Conservation (phyloP, 2,888 invertebrate species). For the Emesis furor region DNA sequence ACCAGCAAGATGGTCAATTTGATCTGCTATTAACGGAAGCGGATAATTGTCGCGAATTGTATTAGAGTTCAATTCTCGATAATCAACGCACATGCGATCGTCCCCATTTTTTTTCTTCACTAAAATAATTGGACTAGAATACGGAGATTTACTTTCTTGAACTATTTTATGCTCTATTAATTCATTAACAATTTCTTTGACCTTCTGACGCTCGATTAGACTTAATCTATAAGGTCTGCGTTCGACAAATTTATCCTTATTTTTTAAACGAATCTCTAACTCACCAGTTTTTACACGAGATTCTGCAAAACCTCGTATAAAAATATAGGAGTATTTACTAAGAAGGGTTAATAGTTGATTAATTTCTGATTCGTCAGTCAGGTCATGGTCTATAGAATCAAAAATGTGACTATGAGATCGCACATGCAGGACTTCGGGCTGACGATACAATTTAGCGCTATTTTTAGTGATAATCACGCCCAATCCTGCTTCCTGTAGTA, state of each 20-base stretch:
- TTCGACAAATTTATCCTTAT: constrained; percentile 39
- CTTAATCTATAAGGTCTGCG: constrained; percentile 39
- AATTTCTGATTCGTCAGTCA: no score
- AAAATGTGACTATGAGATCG: no score
- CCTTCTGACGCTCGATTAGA: constrained; percentile 46
- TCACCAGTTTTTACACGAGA: constrained; percentile 34
- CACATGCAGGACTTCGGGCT: no score
- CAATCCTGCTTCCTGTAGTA: constrained; percentile 36
- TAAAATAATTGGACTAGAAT: constrained; percentile 61
- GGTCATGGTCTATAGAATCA: no score
- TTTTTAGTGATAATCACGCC: no score
- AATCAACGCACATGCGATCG: constrained; percentile 74
- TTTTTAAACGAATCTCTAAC: constrained; percentile 41
- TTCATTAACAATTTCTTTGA: constrained; percentile 44
- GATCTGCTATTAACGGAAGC: constrained; percentile 67
- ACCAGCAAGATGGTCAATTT: constrained; percentile 65
- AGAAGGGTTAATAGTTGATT: constrained; percentile 28
- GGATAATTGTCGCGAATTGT: constrained; percentile 69
- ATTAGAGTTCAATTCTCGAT: constrained; percentile 63
- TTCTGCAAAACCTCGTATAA: constrained; percentile 39
- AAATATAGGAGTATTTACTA: constrained; percentile 42
- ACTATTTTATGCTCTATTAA: constrained; percentile 43
- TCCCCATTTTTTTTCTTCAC: constrained; percentile 70
- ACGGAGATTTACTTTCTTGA: constrained; percentile 53
- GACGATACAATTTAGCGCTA: no score